phyloP scores from a whole-genome alignment of 1,140 invertebrate species.

The Caenorhabditis brenneri region DNA sequence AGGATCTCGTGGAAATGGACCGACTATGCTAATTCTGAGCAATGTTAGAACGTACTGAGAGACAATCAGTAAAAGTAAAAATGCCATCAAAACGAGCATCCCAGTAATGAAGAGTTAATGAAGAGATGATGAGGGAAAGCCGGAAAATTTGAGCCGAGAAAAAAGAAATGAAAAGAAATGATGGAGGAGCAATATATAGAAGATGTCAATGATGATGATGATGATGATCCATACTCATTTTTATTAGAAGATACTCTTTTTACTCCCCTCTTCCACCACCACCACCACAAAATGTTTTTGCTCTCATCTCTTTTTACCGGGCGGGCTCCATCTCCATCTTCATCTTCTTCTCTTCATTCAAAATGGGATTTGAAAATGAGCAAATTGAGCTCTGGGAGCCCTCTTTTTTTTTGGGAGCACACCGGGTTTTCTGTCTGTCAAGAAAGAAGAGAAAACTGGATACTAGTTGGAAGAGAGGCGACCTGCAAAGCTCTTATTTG shows the following conservation, averaged over 20 bases:
- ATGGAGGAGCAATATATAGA: no score
- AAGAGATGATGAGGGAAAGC: no score
- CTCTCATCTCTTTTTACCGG: neutral
- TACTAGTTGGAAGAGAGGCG: neutral
- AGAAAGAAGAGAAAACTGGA: neutral
- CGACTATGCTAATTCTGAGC: no score
- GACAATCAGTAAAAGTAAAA: no score
- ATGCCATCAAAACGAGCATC: no score
- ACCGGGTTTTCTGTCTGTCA: neutral
- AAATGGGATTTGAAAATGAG: slow-evolving; percentile 43
- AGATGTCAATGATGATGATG: neutral
- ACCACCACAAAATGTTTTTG: neutral
- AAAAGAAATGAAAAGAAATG: no score
- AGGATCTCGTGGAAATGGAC: no score
- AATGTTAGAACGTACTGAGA: no score
- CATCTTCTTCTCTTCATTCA: neutral
- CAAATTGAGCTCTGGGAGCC: slow-evolving; percentile 38
- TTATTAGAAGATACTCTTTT: neutral
- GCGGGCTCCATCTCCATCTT: neutral
- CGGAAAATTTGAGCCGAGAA: no score
- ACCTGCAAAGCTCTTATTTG: neutral
- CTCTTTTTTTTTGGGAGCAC: neutral
- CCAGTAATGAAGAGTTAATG: no score
- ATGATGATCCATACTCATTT: slow-evolving; percentile 25
- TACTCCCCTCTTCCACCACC: no score